A percentile compares a stretch with the other conserved stretches of the same genome.
Evolutionary conservation across 2,113 vertebrate species (phyloP).

Genomic region (Notiomystis cincta): DNA sequence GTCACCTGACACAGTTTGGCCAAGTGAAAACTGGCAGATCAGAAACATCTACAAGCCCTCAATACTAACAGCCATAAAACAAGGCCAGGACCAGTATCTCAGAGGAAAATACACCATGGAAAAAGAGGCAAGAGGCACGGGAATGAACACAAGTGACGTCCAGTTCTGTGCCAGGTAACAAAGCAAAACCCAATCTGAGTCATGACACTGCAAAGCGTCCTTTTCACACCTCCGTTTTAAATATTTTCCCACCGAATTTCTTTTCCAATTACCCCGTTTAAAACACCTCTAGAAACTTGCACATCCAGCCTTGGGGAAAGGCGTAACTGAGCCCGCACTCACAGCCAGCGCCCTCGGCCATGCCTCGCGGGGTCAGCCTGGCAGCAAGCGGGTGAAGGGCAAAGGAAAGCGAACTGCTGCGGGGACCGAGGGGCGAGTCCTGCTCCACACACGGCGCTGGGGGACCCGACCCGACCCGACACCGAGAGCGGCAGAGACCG

Average conservation of each 20-base stretch:
- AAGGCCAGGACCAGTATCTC: neutral
- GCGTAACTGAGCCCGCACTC: neutral
- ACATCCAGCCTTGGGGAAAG: neutral
- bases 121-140: neutral
- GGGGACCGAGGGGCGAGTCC: neutral
- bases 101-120: neutral
- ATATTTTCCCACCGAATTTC: neutral
- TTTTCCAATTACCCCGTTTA: neutral
- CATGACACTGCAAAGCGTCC: rapidly evolving
- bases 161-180: neutral
- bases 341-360: rapidly evolving
- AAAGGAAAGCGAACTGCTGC: neutral
- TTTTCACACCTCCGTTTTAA: neutral
- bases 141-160: rapidly evolving
- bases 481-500: rapidly evolving
- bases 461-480: rapidly evolving
- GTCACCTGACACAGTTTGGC: neutral
- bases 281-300: neutral
- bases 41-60: neutral
- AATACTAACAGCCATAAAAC: neutral
- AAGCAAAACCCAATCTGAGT: neutral
- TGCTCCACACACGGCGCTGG: rapidly evolving
- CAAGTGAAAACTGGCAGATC: neutral
- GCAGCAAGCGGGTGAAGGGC: rapidly evolving
- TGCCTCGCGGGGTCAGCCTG: rapidly evolving